Evolutionary conservation across 1,140 invertebrate species (phyloP), one percentile per base, ranked within the genome.

Genomic region (Bombus ignitus): DNA sequence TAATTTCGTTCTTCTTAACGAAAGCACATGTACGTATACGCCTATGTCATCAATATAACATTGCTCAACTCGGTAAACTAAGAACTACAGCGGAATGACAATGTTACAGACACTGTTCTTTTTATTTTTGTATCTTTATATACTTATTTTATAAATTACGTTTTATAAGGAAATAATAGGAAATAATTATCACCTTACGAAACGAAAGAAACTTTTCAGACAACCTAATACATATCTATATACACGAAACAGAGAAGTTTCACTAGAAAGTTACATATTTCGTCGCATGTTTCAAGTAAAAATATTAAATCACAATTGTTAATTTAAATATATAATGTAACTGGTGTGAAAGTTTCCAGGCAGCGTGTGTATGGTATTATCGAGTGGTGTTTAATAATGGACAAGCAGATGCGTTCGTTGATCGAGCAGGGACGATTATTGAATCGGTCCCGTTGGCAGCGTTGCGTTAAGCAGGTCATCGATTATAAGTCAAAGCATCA

Each of bases 401-500:
- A 57, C 28, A 32, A 78, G n/a, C 15, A 39, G 10, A 78, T 37
- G 37, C 28, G 37, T 68, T 18, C 32, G 59, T 47, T 47, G 62
- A 25, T 68, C 77, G 77, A 47, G 77, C 28, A 28, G 44, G 73
- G 53, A 74, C 59, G 53, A 66, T 76, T 53, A 66, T 76, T 65
- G 71, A 83, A 65, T 57, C 18, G 53, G 28, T 28, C 22, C 32
- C 35, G 66, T 28, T 65, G 37, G n/a, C 28, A 66, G 59, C 18
- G 42, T 68, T 32, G 28, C 13, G 44, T 78, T 83, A 78, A 83
- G 13, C 62, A 53, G 59, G 73, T 39, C 74, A 78, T 83, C 74
- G 81, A 83, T 83, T 83, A 83, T 22, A 66, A 78, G 74, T 47
- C 74, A 70, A 78, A 78, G 22, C 74, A n/a, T 78, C 81, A 83